Evolutionary conservation across 2,113 vertebrate genomes (phyloP).

Genomic region (Spilogale gracilis): DNA sequence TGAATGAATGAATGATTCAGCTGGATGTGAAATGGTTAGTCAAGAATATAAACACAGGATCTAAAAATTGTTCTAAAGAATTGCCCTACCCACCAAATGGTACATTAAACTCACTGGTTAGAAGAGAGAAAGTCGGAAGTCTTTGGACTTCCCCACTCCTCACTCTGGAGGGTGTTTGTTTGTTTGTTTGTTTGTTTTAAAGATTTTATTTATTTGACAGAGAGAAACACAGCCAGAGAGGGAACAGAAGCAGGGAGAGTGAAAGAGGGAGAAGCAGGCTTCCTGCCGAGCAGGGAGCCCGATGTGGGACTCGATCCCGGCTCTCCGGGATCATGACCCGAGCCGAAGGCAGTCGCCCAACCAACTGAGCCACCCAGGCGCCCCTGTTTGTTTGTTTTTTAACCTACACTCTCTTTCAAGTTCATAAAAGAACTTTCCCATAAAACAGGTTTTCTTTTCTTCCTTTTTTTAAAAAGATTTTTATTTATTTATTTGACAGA

Average conservation of each 20-base stretch:
- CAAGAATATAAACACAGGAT: conserved; percentile 4
- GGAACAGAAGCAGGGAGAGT: too few species aligned
- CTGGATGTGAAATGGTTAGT: neutral
- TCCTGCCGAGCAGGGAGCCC: too few species aligned
- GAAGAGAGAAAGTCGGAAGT: neutral
- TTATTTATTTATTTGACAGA: too few species aligned
- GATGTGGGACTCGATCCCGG: too few species aligned
- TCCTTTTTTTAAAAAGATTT: too few species aligned
- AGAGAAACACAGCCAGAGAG: too few species aligned
- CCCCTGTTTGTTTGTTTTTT: neutral
- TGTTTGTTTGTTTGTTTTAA: neutral
- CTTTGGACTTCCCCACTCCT: neutral
- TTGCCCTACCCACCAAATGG: neutral
- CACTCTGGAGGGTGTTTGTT: neutral
- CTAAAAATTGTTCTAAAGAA: conserved; percentile 3
- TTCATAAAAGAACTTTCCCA: conserved; percentile 35
- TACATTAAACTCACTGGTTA: neutral
- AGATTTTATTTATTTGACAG: too few species aligned
- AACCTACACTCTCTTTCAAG: neutral
- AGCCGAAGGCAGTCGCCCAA: too few species aligned
- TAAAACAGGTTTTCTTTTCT: conserved; percentile 6
- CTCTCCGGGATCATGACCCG: too few species aligned
- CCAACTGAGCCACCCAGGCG: too few species aligned
- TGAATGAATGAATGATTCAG: neutral
- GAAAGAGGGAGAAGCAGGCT: too few species aligned